Evolutionary conservation across 2,888 invertebrate genomes (phyloP).

Genomic region (Operophtera brumata): DNA sequence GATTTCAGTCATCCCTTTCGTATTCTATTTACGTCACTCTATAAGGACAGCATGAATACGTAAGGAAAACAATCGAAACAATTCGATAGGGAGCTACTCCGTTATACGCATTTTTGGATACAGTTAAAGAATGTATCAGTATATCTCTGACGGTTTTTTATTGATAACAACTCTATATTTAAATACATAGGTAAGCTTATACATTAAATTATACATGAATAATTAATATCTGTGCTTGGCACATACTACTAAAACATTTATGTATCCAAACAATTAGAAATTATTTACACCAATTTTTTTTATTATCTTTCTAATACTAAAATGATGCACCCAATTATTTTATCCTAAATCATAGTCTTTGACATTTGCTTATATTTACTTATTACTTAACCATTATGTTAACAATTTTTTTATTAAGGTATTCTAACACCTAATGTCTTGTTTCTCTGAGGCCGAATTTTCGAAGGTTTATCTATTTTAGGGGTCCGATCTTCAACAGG

Average conservation of each 20-base stretch:
- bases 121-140: no score
- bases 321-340: neutral
- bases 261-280: slow-evolving; percentile 2
- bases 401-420: neutral
- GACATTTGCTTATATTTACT: neutral
- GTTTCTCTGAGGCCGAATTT: no score
- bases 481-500: no score
- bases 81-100: no score
- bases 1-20: neutral
- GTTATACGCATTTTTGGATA: no score
- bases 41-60: neutral
- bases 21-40: no score
- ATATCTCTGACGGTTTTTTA: no score
- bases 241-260: slow-evolving; percentile 29
- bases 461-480: no score
- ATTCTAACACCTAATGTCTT: neutral
- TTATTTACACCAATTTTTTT: neutral
- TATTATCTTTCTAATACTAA: neutral
- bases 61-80: neutral
- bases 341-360: neutral
- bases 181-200: no score
- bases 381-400: neutral
- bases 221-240: slow-evolving; percentile 35
- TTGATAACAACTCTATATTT: no score
- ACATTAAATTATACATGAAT: no score